These are phyloP conservation scores for Pentalonia nigronervosa DNA, from an alignment of 1,140 invertebrate genomes.

Conservation along the genomic window DNA sequence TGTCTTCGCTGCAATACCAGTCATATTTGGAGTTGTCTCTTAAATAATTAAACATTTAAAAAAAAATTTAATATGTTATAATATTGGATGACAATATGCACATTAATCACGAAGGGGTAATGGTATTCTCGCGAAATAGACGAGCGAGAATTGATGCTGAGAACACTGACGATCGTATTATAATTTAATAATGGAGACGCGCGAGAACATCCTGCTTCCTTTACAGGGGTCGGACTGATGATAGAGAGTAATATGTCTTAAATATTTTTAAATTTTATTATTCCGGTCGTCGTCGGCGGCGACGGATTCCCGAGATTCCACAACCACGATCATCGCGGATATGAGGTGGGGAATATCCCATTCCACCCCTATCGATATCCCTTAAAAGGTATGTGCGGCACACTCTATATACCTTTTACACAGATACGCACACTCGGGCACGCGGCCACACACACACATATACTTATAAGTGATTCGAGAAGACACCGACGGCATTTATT, in stretches of 20 bases:
- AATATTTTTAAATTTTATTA: constrained; percentile 55
- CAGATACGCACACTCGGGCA: neutral
- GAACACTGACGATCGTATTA: constrained; percentile 24
- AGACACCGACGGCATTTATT: constrained; percentile 22
- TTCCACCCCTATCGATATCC: neutral
- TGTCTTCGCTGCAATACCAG: neutral
- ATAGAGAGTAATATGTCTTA: constrained; percentile 12
- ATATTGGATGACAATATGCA: neutral
- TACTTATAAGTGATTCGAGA: neutral
- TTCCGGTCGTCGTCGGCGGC: constrained; percentile 23
- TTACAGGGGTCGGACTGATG: neutral
- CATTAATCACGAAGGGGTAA: constrained; percentile 1
- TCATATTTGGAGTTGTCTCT: neutral
- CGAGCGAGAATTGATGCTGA: neutral
- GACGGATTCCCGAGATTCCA: constrained; percentile 41
- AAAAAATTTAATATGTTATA: neutral
- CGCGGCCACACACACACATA: neutral
- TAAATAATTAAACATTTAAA: neutral
- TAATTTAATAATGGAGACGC: constrained; percentile 14
- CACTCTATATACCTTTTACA: constrained; percentile 26
- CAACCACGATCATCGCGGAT: neutral
- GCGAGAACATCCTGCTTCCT: neutral
- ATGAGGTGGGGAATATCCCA: neutral
- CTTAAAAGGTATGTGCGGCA: constrained; percentile 28
- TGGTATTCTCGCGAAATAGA: neutral